These are phyloP conservation scores for Maccullochella peelii DNA, from an alignment of 2,113 vertebrate species.

Conservation along the genomic window DNA sequence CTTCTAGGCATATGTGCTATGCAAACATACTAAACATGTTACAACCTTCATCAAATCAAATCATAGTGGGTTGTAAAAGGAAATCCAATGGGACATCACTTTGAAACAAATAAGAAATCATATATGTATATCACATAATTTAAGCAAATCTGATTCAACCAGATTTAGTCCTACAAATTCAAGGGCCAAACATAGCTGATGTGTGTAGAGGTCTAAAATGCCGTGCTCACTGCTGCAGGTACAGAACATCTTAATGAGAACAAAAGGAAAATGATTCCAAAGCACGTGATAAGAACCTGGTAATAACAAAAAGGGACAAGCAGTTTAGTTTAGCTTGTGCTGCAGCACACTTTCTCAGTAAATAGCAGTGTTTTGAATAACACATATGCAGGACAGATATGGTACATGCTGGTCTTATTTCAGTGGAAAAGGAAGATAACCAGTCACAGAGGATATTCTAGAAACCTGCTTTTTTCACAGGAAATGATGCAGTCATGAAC, in stretches of 20 bases:
- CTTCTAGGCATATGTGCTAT: background rate
- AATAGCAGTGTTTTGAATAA: slow-evolving; percentile 36
- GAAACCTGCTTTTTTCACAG: slow-evolving; percentile 21
- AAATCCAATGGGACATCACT: background rate
- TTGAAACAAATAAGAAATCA: background rate
- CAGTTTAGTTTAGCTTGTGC: slow-evolving; percentile 19
- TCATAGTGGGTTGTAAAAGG: background rate
- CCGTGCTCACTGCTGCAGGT: background rate
- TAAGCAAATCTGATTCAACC: background rate
- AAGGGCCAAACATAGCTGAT: background rate
- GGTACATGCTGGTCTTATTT: slow-evolving; percentile 1
- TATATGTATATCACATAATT: too few relatives aligned
- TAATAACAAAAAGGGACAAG: slow-evolving; percentile 35
- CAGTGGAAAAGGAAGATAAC: background rate
- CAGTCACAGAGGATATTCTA: slow-evolving; percentile 17
- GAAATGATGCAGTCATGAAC: background rate
- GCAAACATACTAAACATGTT: background rate
- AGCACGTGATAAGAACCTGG: slow-evolving; percentile 31
- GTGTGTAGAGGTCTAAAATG: slow-evolving; percentile 9
- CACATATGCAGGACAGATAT: slow-evolving; percentile 25
- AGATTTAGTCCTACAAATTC: background rate
- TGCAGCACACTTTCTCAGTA: background rate
- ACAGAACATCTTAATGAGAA: slow-evolving; percentile 10
- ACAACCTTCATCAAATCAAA: background rate
- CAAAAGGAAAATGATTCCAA: slow-evolving; percentile 25